These are phyloP conservation scores for Metacarcinus magister DNA, from an alignment of 2,888 invertebrate genomes.

Conservation along the genomic window DNA sequence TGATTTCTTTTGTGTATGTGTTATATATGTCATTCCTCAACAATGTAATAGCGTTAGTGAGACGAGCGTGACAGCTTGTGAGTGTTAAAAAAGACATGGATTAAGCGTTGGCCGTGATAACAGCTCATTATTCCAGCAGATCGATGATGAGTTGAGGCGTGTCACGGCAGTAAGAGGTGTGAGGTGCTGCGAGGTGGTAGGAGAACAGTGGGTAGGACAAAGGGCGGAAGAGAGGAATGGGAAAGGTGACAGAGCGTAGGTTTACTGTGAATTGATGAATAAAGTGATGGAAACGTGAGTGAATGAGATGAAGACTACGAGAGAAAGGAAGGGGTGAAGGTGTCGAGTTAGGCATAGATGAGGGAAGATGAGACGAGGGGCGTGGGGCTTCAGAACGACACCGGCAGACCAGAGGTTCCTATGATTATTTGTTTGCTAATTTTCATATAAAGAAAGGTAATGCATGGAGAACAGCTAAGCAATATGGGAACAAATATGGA, in stretches of 20 bases:
- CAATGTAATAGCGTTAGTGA: no score
- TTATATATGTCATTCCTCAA: no score
- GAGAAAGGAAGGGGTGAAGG: background rate
- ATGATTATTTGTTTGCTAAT: background rate
- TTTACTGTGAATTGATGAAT: background rate
- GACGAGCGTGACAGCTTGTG: no score
- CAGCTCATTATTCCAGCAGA: background rate
- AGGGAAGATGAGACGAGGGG: background rate
- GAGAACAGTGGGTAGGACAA: background rate
- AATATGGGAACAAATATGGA: no score
- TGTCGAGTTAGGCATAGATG: background rate
- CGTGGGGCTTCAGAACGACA: background rate
- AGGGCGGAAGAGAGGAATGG: background rate
- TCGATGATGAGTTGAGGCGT: background rate
- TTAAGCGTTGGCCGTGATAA: background rate
- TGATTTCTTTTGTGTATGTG: no score
- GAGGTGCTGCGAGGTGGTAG: background rate
- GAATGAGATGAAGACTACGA: background rate
- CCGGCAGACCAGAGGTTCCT: background rate
- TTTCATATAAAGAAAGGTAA: background rate
- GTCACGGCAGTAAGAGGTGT: background rate
- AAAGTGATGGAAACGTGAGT: background rate
- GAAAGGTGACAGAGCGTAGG: background rate
- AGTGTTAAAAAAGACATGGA: no score
- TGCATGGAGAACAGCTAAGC: background rate